phyloP scores from a whole-genome alignment of 2,888 invertebrate species.

The Drosophila picticornis region DNA sequence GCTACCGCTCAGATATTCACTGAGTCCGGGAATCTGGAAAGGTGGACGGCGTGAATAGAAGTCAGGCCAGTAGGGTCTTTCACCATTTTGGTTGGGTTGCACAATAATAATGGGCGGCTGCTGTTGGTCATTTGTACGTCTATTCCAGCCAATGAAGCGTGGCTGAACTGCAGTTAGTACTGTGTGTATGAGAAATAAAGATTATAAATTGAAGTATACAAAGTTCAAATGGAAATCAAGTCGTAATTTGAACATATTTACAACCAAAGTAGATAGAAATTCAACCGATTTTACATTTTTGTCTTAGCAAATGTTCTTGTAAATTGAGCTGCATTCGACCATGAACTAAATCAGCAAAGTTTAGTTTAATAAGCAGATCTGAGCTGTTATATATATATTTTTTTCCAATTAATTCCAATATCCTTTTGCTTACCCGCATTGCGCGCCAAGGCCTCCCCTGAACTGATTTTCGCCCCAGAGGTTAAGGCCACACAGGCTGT shows the following conservation, averaged over 20 bases:
- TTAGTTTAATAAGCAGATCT: not conserved
- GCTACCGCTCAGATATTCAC: not conserved
- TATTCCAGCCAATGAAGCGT: conserved; percentile 51
- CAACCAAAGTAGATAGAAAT: not conserved
- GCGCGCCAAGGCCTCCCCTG: not conserved
- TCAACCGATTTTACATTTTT: not conserved
- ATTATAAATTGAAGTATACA: not conserved
- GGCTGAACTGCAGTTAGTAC: conserved; percentile 40
- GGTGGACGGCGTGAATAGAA: conserved; percentile 33
- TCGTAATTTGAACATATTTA: not conserved
- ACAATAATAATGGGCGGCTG: conserved; percentile 47
- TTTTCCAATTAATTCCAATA: not conserved
- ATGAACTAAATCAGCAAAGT: not conserved
- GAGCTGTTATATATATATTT: not conserved
- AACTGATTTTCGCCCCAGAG: conserved; percentile 4
- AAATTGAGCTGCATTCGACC: not conserved
- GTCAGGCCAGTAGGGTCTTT: conserved; percentile 29
- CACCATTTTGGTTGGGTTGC: conserved; percentile 19
- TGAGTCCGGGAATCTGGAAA: conserved; percentile 4
- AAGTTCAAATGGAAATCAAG: not conserved
- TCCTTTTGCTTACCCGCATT: conserved; percentile 18
- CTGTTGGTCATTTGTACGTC: conserved; percentile 14
- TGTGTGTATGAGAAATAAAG: not conserved
- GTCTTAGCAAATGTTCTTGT: not conserved
- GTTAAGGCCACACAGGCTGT: conserved; percentile 16